Base-by-base conservation (phyloP, 2,888 invertebrate species). In the Tiphia femorata region DNA sequence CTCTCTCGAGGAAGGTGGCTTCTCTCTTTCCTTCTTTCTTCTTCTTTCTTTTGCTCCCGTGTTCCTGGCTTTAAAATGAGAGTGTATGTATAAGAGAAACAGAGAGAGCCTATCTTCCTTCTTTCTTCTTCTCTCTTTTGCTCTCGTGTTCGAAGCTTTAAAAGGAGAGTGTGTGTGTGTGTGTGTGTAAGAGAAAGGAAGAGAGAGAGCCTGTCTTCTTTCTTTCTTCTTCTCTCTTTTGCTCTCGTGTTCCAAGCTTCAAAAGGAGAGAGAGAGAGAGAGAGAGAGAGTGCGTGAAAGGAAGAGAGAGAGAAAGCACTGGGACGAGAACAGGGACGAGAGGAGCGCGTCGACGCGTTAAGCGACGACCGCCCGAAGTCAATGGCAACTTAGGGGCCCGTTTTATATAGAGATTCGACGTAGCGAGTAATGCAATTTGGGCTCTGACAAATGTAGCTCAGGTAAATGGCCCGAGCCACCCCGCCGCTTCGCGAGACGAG, bases 351-450 rank as follows among this genome's bases (percentile, higher is more conserved):
- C 65, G 65, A 67, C 65, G 66, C 64, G 64, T 66, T 67, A 64
- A 67, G 63, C 63, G 52, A 43, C 41, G 52, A 12, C 46, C 43
- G 59, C n/a, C 25, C 35, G 16, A 55, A 59, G 63, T 69, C 64
- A 70, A 70, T 70, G 67, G 61, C 54, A 41, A 49, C 58, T 67
- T 64, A 55, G 57, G 67, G 70, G 14, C 10, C 49, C 48, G 42
- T 53, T 67, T 64, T 59, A 60, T 67, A 70, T 59, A 55, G 67
- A 62, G 59, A 70, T 58, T 62, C 59, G 70, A 69, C 70, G 70
- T 62, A 51, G 51, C 70, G 62, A 46, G 61, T 69, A 69, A 69
- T 70, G 62, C 70, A 69, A 70, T 69, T 69, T 67, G 20, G 64
- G 38, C 49, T 38, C 61, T 69, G 69, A 69, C 69, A 70, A 69